phyloP scores from a whole-genome alignment of 2,113 vertebrate species.

The Xiphophorus maculatus region DNA sequence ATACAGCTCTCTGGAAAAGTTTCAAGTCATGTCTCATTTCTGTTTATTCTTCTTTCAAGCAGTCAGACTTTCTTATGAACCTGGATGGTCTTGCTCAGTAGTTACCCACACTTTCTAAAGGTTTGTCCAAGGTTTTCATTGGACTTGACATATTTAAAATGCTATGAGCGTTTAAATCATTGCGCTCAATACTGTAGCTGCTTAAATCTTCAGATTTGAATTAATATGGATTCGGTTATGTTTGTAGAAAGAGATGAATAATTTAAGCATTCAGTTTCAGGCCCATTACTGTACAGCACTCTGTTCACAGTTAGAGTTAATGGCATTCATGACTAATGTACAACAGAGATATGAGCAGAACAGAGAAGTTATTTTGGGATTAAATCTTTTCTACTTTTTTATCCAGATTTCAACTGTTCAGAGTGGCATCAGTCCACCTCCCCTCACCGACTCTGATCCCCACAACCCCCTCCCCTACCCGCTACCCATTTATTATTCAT shows the following conservation, averaged over 20 bases:
- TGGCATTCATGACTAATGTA: slow-evolving; percentile 10
- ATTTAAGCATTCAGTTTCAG: neutral
- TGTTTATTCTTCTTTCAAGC: too few relatives aligned
- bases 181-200: neutral
- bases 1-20: neutral
- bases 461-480: slow-evolving; percentile 61
- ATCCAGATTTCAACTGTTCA: slow-evolving; percentile 25
- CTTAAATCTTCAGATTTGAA: neutral
- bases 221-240: neutral
- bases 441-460: slow-evolving; percentile 45
- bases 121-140: neutral
- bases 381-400: neutral
- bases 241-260: neutral
- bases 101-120: neutral
- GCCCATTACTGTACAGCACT: neutral
- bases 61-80: neutral
- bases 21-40: neutral
- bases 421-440: slow-evolving; percentile 58
- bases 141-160: neutral
- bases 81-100: neutral
- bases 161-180: too few relatives aligned
- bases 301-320: slow-evolving; percentile 2
- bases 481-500: slow-evolving; percentile 73
- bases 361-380: slow-evolving; percentile 5
- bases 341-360: slow-evolving; percentile 12